phyloP scores from a whole-genome alignment of 2,888 invertebrate genomes.

The Mimachlamys varia region DNA sequence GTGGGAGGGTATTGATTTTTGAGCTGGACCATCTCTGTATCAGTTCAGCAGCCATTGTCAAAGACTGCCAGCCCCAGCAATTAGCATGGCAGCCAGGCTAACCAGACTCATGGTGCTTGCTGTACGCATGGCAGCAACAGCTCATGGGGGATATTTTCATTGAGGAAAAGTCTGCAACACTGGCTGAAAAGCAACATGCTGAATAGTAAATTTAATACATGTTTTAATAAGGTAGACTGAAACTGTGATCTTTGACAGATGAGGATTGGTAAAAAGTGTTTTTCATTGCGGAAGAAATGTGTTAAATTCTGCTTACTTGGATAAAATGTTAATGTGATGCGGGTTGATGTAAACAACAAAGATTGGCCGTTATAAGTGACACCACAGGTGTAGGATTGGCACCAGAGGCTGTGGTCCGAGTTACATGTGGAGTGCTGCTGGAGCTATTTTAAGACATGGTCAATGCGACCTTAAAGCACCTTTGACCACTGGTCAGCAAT shows the following conservation, averaged over 20 bases:
- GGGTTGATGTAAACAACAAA: too few relatives aligned
- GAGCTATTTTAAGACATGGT: slow-evolving; percentile 25
- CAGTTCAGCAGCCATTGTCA: slow-evolving; percentile 27
- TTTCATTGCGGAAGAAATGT: not conserved
- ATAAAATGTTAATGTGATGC: slow-evolving; percentile 14
- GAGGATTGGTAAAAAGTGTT: not conserved
- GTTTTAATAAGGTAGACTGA: not conserved
- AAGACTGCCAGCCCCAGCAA: slow-evolving; percentile 21
- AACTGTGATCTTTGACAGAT: not conserved
- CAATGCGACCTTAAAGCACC: not conserved
- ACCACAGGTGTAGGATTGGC: not conserved
- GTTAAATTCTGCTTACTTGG: not conserved
- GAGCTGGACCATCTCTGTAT: not conserved
- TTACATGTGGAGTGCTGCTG: not conserved
- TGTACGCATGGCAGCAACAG: not conserved
- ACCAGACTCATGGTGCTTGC: not conserved
- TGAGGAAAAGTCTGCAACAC: not conserved
- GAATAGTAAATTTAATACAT: not conserved
- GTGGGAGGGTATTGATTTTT: slow-evolving; percentile 2
- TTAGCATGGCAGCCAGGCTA: not conserved
- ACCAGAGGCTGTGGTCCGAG: not conserved
- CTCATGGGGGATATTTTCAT: not conserved
- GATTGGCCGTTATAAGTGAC: not conserved
- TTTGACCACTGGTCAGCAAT: not conserved
- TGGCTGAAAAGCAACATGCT: not conserved